A percentile compares a stretch with the other conserved stretches of the same genome.
Conservation (phyloP, 1,140 invertebrate genomes). For the Globodera ellingtonae region DNA sequence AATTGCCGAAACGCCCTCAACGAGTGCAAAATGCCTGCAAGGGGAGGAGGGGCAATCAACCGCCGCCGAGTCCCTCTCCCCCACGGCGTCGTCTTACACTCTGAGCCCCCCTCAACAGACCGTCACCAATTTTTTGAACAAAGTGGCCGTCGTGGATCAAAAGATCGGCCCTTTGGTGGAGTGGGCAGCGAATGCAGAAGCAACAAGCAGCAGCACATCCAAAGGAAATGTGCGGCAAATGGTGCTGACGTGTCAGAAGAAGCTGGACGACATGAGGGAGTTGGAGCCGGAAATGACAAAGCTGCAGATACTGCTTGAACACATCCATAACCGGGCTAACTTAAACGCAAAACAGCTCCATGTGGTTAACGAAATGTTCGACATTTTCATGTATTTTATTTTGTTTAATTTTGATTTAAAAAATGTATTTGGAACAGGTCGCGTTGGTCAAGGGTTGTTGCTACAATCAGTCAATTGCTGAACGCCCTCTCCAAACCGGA, state of each 20-base stretch:
- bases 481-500: constrained; percentile 50
- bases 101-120: not conserved
- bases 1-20: not conserved
- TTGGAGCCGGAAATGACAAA: constrained; percentile 51
- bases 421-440: constrained; percentile 10
- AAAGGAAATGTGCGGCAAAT: constrained; percentile 44
- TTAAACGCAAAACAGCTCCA: constrained; percentile 48
- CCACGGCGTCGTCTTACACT: constrained; percentile 5
- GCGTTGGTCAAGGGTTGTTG: constrained; percentile 47
- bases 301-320: constrained; percentile 54
- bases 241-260: constrained; percentile 55
- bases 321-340: constrained; percentile 44
- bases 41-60: constrained; percentile 3
- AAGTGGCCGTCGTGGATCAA: constrained; percentile 38
- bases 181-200: constrained; percentile 44
- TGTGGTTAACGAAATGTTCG: constrained; percentile 60
- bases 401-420: not conserved
- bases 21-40: constrained; percentile 7
- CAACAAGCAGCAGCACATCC: constrained; percentile 19
- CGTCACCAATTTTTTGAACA: constrained; percentile 35
- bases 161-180: constrained; percentile 48
- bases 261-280: constrained; percentile 54
- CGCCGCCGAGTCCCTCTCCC: constrained; percentile 16
- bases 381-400: constrained; percentile 47
- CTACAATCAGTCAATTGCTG: constrained; percentile 53